Evolutionary conservation across 2,888 invertebrate species (phyloP).

Genomic region (Dichetophora obliterata): DNA sequence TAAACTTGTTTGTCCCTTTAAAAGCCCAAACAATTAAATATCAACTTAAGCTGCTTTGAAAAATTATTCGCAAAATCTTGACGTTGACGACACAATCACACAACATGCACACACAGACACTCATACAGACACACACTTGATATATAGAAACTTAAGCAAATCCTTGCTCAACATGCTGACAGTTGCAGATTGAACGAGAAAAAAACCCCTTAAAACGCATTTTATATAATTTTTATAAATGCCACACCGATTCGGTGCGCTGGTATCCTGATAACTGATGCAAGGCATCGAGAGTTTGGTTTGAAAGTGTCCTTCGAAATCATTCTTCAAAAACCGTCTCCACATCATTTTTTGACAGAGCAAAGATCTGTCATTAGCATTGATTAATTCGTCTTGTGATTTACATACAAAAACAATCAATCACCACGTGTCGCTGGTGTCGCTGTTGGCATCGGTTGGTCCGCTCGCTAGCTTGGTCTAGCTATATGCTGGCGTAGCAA

Average conservation of each 20-base stretch:
- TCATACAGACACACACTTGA: background rate
- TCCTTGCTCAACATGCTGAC: background rate
- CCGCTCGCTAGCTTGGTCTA: background rate
- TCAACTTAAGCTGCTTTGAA: slow-evolving; percentile 34
- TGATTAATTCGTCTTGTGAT: slow-evolving; percentile 66
- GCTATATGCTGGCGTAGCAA: no score
- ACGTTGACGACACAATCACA: slow-evolving; percentile 8
- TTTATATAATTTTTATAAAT: background rate
- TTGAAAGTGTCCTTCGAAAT: no score
- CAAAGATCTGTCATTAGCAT: slow-evolving; percentile 69
- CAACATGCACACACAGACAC: background rate
- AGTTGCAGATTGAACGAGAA: background rate
- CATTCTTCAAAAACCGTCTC: background rate
- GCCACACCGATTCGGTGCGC: background rate
- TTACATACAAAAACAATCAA: slow-evolving; percentile 48
- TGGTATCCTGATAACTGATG: background rate
- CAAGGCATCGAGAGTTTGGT: no score
- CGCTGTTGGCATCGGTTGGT: background rate
- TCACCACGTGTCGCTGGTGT: slow-evolving; percentile 38
- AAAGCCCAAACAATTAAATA: slow-evolving; percentile 26
- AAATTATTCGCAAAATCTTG: slow-evolving; percentile 19
- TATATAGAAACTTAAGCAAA: background rate
- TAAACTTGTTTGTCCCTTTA: background rate
- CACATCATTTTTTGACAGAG: slow-evolving; percentile 34
- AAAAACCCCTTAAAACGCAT: slow-evolving; percentile 13